A percentile compares a stretch with the other conserved stretches of the same genome.
Evolutionary conservation across 2,797 vertebrate genomes (phyloP).

Genomic region (Tadarida brasiliensis): DNA sequence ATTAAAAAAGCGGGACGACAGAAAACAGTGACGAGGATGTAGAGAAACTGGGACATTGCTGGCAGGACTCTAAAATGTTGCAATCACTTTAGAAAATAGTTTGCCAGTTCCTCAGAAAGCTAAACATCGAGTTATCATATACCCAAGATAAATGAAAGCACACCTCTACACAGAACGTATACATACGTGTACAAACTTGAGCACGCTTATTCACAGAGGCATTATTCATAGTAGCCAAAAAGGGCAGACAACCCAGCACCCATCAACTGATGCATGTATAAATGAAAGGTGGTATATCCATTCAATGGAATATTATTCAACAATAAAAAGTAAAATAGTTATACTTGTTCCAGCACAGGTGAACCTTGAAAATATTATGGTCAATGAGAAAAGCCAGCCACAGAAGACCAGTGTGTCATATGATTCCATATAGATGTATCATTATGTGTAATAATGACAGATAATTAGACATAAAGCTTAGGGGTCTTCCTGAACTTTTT

Average conservation of each 20-base stretch:
- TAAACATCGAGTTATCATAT: neutral
- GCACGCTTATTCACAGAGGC: fast-evolving
- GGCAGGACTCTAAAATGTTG: neutral
- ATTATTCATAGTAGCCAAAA: neutral
- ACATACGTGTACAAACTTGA: neutral
- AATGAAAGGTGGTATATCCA: neutral
- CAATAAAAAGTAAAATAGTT: neutral
- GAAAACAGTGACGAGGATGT: neutral
- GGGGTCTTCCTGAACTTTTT: constrained; percentile 72
- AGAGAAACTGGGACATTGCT: neutral
- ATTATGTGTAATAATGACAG: constrained; percentile 71
- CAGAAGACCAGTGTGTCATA: neutral
- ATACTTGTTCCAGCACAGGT: neutral
- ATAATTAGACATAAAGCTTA: constrained; percentile 65
- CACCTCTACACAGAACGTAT: neutral
- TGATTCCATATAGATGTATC: neutral
- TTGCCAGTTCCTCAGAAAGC: neutral
- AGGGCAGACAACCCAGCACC: neutral
- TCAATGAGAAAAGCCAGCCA: neutral
- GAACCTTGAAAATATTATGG: neutral
- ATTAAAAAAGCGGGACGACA: neutral
- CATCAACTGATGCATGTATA: neutral
- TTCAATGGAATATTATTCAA: neutral
- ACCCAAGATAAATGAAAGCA: neutral
- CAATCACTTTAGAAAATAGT: neutral